A percentile compares a stretch with the other conserved stretches of the same genome.
Evolutionary conservation across 2,113 vertebrate genomes (phyloP).

Genomic region (Eudorcas thomsonii): DNA sequence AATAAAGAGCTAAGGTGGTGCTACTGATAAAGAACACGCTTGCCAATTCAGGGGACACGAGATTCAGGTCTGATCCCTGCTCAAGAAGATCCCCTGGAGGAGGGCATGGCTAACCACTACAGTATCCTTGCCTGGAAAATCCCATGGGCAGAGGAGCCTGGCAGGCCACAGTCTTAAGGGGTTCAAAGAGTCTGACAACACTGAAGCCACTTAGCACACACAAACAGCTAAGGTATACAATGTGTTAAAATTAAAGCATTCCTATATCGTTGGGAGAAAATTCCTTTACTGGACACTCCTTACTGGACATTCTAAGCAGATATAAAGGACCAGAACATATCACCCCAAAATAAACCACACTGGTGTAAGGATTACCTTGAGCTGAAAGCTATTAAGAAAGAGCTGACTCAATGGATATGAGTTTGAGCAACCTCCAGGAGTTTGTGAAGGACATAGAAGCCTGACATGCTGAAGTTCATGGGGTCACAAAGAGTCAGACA

Average conservation of each 20-base stretch:
- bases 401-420: not conserved
- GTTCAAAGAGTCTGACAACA: not conserved
- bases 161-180: not conserved
- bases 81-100: not conserved
- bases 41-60: not conserved
- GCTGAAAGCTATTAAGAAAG: not conserved
- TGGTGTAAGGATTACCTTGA: not conserved
- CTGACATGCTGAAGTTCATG: not conserved
- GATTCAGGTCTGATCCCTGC: not conserved
- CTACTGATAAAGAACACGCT: not conserved
- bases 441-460: not conserved
- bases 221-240: not conserved
- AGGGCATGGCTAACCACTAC: not conserved
- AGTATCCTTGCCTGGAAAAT: not conserved
- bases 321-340: not conserved
- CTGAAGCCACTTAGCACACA: not conserved
- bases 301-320: not conserved
- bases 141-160: not conserved
- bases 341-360: not conserved
- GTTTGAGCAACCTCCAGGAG: not conserved
- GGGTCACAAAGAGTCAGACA: not conserved
- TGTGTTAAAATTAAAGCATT: not conserved
- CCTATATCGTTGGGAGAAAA: not conserved
- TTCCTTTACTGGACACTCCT: not conserved
- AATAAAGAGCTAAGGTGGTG: not conserved